These are phyloP conservation scores for Bellardia pandia DNA, from an alignment of 2,888 invertebrate genomes.

Conservation along the genomic window DNA sequence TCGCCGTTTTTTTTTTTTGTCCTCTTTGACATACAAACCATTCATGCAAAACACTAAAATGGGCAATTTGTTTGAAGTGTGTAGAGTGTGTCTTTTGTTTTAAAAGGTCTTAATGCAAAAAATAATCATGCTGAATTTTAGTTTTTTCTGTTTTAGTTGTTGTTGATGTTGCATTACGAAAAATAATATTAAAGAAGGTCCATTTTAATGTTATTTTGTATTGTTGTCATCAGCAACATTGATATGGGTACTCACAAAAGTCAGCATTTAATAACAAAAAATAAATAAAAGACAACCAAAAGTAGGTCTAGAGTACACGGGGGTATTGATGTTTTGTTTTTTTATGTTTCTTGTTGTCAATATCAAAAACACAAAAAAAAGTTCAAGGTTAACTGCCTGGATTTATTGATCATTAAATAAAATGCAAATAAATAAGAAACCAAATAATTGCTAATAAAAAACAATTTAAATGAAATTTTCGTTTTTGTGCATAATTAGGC, in stretches of 20 bases:
- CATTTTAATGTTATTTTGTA: slow-evolving; percentile 49
- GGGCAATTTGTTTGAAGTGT: slow-evolving; percentile 53
- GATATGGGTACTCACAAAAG: slow-evolving; percentile 18
- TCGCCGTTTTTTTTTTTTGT: slow-evolving; percentile 29
- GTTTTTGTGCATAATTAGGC: not conserved
- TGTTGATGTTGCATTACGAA: slow-evolving; percentile 9
- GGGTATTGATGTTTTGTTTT: not conserved
- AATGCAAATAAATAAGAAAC: slow-evolving; percentile 10
- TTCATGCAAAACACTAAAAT: slow-evolving; percentile 65
- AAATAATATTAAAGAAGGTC: slow-evolving; percentile 44
- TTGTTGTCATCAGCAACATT: slow-evolving; percentile 53
- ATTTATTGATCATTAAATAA: slow-evolving; percentile 41
- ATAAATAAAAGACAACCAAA: not conserved
- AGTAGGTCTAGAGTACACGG: slow-evolving; percentile 58
- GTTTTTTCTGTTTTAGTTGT: slow-evolving; percentile 7
- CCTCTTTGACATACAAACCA: slow-evolving; percentile 60
- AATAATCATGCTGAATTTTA: slow-evolving; percentile 42
- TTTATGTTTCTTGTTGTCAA: not conserved
- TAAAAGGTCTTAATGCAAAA: slow-evolving; percentile 45
- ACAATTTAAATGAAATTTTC: slow-evolving; percentile 5
- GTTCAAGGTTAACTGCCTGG: slow-evolving; percentile 58
- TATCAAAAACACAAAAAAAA: slow-evolving; percentile 13
- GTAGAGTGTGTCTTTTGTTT: slow-evolving; percentile 24
- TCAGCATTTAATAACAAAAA: not conserved
- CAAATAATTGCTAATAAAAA: not conserved